Evolutionary conservation across 2,797 vertebrate species (phyloP).

Genomic region (Schizothorax lantsangensis): DNA sequence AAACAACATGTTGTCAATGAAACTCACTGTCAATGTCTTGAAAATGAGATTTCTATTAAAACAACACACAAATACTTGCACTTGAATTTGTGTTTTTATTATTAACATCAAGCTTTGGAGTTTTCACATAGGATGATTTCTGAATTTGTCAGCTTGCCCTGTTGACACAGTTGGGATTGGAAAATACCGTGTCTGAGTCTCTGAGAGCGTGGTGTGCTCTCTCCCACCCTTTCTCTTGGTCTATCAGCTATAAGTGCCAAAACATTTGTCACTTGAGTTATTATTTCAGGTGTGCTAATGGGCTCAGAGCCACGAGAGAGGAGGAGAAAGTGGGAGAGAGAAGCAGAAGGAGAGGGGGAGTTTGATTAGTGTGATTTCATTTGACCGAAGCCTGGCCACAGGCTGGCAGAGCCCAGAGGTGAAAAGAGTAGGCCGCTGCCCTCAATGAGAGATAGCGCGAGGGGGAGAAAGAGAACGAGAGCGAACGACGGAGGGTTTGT

Average conservation of each 20-base stretch:
- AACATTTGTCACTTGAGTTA: conserved; percentile 75
- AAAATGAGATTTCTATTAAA: conserved; percentile 5
- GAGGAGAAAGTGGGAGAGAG: conserved; percentile 53
- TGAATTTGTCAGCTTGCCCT: conserved; percentile 66
- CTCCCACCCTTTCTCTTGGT: conserved; percentile 57
- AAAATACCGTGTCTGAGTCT: conserved; percentile 60
- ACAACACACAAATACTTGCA: not conserved
- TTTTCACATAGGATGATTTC: conserved; percentile 72
- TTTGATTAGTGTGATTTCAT: conserved; percentile 61
- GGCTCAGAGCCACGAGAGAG: conserved; percentile 72
- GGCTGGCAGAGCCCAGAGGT: conserved; percentile 57
- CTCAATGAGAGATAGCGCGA: conserved; percentile 53
- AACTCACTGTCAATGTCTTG: conserved; percentile 16
- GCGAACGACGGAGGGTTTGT: conserved; percentile 57
- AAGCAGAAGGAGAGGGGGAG: conserved; percentile 51
- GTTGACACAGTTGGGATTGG: conserved; percentile 66
- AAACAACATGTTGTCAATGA: not conserved
- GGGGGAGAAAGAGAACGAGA: conserved; percentile 58
- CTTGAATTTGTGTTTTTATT: conserved; percentile 4
- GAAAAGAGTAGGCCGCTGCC: conserved; percentile 62
- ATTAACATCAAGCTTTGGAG: not conserved
- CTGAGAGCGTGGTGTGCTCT: conserved; percentile 43
- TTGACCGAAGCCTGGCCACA: conserved; percentile 58
- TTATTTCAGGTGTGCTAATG: conserved; percentile 86
- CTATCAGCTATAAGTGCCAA: conserved; percentile 61